Percentiles rank a stretch among this genome's conserved stretches.
phyloP scores from a whole-genome alignment of 2,888 invertebrate genomes.

The Bugula neritina region DNA sequence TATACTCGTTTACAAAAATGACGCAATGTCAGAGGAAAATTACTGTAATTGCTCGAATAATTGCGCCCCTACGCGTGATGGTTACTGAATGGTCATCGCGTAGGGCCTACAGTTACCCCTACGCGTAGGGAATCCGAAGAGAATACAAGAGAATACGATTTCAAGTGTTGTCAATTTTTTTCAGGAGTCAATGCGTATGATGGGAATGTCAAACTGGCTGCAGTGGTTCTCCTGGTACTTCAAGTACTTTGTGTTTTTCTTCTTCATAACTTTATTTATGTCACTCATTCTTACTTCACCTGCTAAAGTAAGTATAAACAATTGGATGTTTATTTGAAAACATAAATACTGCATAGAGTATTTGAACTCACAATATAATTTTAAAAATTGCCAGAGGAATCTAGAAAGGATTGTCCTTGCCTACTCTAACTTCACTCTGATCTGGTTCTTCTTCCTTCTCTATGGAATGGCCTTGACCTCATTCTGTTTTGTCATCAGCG shows the following conservation, averaged over 20 bases:
- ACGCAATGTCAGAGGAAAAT: too few species aligned
- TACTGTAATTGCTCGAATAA: too few species aligned
- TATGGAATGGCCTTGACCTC: conserved; percentile 67
- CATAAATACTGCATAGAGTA: too few species aligned
- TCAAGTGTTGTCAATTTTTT: too few species aligned
- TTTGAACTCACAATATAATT: too few species aligned
- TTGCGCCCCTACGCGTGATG: too few species aligned
- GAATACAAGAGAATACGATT: too few species aligned
- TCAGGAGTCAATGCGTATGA: conserved; percentile 83
- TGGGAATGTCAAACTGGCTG: conserved; percentile 74
- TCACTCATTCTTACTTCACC: conserved; percentile 45
- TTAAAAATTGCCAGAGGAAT: not conserved
- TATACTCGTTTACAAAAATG: too few species aligned
- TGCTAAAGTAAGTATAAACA: not conserved
- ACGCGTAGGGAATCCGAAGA: too few species aligned
- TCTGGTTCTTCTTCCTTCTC: conserved; percentile 65
- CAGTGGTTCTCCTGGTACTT: conserved; percentile 82
- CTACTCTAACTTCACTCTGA: conserved; percentile 60
- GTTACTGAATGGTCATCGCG: too few species aligned
- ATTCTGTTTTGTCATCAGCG: conserved; percentile 71
- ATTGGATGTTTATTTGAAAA: not conserved
- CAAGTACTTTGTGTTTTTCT: conserved; percentile 66
- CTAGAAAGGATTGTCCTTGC: not conserved
- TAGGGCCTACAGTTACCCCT: too few species aligned
- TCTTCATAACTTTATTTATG: conserved; percentile 59